Evolutionary conservation across 2,888 invertebrate genomes (phyloP).

Genomic region (Idaea biselata): DNA sequence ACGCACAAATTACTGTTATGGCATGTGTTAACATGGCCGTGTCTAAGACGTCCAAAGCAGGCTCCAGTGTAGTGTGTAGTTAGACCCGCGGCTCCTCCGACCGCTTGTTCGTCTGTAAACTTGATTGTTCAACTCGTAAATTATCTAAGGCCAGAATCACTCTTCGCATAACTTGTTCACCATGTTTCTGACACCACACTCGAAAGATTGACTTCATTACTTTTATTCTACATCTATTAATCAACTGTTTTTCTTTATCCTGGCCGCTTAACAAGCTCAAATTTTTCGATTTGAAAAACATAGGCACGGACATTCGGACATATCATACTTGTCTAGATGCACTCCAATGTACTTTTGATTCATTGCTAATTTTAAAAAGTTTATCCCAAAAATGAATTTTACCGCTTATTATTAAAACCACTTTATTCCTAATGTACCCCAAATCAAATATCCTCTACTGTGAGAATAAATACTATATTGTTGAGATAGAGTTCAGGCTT

Average conservation of each 20-base stretch:
- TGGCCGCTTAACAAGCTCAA: neutral
- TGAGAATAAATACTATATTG: neutral
- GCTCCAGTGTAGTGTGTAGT: constrained; percentile 22
- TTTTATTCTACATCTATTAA: neutral
- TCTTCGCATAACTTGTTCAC: constrained; percentile 52
- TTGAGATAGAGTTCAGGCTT: neutral
- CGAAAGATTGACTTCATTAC: constrained; percentile 1
- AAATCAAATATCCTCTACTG: neutral
- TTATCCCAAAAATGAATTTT: no score
- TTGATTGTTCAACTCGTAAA: constrained; percentile 66
- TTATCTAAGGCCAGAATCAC: constrained; percentile 67
- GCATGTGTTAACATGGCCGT: constrained; percentile 51
- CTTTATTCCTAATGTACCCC: no score
- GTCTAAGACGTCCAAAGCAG: neutral
- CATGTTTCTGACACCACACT: constrained; percentile 52
- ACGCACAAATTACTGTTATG: constrained; percentile 56
- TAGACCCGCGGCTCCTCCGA: constrained; percentile 48
- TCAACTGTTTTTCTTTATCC: neutral
- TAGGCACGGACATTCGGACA: neutral
- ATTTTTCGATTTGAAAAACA: neutral
- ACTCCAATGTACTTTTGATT: no score
- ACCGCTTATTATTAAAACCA: no score
- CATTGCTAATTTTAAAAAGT: no score
- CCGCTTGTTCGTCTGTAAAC: constrained; percentile 54
- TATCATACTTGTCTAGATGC: neutral